phyloP scores from a whole-genome alignment of 1,140 invertebrate species.

The Papilio dardanus region DNA sequence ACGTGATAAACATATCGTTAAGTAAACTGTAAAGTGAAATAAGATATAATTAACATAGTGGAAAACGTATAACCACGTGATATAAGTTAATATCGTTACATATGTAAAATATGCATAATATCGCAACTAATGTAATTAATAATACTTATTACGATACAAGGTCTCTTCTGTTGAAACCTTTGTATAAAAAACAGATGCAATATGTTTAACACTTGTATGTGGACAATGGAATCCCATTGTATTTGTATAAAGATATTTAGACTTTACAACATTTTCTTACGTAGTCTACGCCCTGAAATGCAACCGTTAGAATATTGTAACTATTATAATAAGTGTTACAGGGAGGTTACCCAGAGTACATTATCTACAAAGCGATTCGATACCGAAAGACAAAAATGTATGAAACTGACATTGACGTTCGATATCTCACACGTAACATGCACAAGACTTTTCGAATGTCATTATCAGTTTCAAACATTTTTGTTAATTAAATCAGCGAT shows the following conservation, averaged over 20 bases:
- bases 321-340: too few relatives aligned
- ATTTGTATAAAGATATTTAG: background rate
- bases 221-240: background rate
- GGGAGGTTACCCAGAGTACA: too few relatives aligned
- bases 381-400: too few relatives aligned
- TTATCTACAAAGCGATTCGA: too few relatives aligned
- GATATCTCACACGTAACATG: too few relatives aligned
- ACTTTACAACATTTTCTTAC: background rate
- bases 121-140: background rate
- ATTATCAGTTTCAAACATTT: too few relatives aligned
- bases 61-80: conserved; percentile 6
- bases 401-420: too few relatives aligned
- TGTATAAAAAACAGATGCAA: background rate
- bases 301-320: background rate
- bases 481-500: too few relatives aligned
- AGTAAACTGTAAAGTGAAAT: background rate
- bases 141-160: too few relatives aligned
- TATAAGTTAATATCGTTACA: conserved; percentile 9
- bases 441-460: too few relatives aligned
- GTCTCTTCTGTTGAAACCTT: background rate
- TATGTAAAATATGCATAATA: background rate
- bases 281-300: background rate
- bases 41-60: background rate
- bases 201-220: background rate
- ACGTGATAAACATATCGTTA: conserved; percentile 12